Percentiles rank a stretch among this genome's conserved stretches.
phyloP scores from a whole-genome alignment of 2,797 vertebrate genomes.

The Holocentrus rufus region DNA sequence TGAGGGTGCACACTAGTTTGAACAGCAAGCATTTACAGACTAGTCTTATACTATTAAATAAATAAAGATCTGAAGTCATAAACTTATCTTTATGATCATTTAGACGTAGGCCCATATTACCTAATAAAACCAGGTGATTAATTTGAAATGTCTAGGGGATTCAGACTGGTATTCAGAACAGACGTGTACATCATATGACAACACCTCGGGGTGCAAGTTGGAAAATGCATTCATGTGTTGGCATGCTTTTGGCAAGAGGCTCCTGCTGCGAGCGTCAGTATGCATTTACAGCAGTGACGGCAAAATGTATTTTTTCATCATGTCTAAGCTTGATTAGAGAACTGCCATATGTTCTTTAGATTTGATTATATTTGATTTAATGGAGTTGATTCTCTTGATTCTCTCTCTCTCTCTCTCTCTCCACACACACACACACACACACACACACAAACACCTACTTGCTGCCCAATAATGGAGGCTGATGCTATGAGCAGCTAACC shows the following conservation, averaged over 20 bases:
- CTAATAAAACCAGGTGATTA: neutral
- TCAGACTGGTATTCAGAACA: neutral
- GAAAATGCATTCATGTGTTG: slow-evolving; percentile 44
- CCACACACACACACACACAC: neutral
- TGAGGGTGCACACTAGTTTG: neutral
- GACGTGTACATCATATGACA: neutral
- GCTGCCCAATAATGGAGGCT: too few relatives aligned
- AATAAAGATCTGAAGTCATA: slow-evolving; percentile 2
- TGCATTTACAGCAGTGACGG: neutral
- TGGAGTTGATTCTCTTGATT: too few relatives aligned
- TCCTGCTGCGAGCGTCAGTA: slow-evolving; percentile 8
- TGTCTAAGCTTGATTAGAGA: too few relatives aligned
- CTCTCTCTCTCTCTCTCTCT: too few relatives aligned
- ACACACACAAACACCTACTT: too few relatives aligned
- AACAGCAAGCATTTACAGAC: neutral
- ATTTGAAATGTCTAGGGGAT: neutral
- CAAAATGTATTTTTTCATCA: neutral
- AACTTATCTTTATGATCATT: neutral
- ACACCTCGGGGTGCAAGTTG: slow-evolving; percentile 28
- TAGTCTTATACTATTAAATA: neutral
- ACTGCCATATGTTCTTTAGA: too few relatives aligned
- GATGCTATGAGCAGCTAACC: slow-evolving; percentile 8
- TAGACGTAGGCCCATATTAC: neutral
- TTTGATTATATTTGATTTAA: too few relatives aligned
- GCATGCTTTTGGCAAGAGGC: slow-evolving; percentile 22